Conservation (phyloP, 2,888 invertebrate species). For the Galeopsomyia nigrocyanea region DNA sequence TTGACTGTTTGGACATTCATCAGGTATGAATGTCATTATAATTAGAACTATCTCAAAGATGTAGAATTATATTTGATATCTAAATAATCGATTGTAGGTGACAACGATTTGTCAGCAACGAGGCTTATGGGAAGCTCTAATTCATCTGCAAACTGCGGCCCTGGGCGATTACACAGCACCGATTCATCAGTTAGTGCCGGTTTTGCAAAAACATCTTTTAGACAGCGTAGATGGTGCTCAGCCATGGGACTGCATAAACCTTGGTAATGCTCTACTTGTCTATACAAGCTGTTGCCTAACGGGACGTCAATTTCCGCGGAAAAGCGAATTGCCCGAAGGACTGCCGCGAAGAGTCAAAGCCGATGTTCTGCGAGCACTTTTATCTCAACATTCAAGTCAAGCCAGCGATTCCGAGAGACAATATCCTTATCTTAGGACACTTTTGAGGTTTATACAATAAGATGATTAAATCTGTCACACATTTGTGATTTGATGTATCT, state of each 20-base stretch:
- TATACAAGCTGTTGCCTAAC: constrained; percentile 90
- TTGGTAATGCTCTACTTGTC: constrained; percentile 88
- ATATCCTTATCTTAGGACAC: constrained; percentile 80
- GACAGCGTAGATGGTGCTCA: constrained; percentile 43
- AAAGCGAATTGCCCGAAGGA: constrained; percentile 77
- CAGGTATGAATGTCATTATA: constrained; percentile 65
- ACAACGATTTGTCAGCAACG: constrained; percentile 75
- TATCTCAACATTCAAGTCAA: constrained; percentile 77
- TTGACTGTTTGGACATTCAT: constrained; percentile 77
- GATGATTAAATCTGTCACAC: too few relatives aligned
- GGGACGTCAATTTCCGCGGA: constrained; percentile 84
- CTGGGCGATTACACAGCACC: constrained; percentile 79
- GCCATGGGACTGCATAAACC: constrained; percentile 66
- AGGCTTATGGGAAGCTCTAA: constrained; percentile 78
- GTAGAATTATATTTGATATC: too few relatives aligned
- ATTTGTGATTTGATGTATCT: neutral
- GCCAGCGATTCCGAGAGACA: constrained; percentile 75
- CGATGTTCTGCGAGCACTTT: constrained; percentile 79
- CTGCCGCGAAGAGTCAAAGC: constrained; percentile 78
- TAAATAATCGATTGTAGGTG: constrained; percentile 64
- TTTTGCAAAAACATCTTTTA: constrained; percentile 68
- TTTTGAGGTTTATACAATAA: constrained; percentile 77
- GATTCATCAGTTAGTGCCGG: constrained; percentile 75
- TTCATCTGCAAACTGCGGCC: constrained; percentile 78
- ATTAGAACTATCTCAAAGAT: too few relatives aligned